Evolutionary conservation across 2,113 vertebrate genomes (phyloP).

Genomic region (Alectura lathami): DNA sequence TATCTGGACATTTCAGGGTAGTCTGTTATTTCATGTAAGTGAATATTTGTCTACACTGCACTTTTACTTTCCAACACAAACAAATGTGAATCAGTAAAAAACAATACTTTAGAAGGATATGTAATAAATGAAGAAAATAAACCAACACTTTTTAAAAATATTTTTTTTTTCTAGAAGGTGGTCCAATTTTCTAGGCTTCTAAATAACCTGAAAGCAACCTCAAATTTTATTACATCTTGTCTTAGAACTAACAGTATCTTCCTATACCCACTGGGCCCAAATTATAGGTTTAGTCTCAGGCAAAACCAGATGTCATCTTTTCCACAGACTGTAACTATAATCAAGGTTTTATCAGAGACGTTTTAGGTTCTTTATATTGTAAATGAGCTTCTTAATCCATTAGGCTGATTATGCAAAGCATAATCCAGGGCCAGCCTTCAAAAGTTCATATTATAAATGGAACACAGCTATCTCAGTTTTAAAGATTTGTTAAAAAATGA

Average conservation of each 20-base stretch:
- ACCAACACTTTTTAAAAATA: rapidly evolving
- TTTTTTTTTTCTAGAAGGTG: not conserved
- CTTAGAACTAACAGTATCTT: not conserved
- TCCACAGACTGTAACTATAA: conserved; percentile 8
- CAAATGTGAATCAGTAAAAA: not conserved
- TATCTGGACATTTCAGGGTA: not conserved
- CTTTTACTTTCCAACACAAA: not conserved
- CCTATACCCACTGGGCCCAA: not conserved
- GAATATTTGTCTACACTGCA: not conserved
- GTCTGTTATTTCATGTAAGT: not conserved
- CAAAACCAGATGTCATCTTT: conserved; percentile 32
- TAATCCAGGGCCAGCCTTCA: conserved; percentile 20
- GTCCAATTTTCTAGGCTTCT: not conserved
- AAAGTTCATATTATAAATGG: conserved; percentile 53
- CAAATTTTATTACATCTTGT: not conserved
- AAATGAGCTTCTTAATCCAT: conserved; percentile 56
- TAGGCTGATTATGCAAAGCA: conserved; percentile 55
- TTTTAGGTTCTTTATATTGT: conserved; percentile 46
- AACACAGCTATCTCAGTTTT: not conserved
- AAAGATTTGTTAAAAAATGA: conserved; percentile 29
- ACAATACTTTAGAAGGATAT: not conserved
- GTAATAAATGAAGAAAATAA: not conserved
- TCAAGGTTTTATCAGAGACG: conserved; percentile 23
- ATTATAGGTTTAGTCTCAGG: not conserved
- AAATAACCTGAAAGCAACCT: conserved; percentile 3